Evolutionary conservation across 2,888 invertebrate species (phyloP).

Genomic region (Trichogramma dendrolimi): DNA sequence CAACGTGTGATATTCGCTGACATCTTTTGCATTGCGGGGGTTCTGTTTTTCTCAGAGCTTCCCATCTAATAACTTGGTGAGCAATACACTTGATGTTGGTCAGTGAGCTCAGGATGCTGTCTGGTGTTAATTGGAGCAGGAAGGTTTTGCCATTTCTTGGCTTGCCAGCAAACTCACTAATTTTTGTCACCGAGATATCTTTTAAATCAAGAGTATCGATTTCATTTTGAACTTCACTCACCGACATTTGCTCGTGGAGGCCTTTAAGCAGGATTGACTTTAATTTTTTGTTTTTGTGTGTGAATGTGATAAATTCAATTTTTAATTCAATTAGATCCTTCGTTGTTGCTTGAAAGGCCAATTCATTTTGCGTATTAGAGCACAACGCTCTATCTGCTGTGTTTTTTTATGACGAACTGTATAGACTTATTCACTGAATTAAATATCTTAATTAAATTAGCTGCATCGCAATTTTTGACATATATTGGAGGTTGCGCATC

Average conservation of each 20-base stretch:
- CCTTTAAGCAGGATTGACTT: slow-evolving; percentile 2
- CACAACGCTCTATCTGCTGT: too few species aligned
- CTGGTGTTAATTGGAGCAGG: not conserved
- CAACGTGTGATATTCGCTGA: not conserved
- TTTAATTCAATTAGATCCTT: not conserved
- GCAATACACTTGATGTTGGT: not conserved
- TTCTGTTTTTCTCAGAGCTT: not conserved
- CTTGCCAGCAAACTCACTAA: too few species aligned
- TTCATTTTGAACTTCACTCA: not conserved
- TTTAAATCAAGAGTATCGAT: not conserved
- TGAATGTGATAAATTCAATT: not conserved
- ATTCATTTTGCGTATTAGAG: too few species aligned
- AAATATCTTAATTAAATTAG: too few species aligned
- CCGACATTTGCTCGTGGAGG: not conserved
- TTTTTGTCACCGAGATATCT: not conserved
- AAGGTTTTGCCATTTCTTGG: not conserved
- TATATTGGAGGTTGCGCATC: too few species aligned
- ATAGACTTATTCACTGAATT: too few species aligned
- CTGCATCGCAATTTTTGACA: too few species aligned
- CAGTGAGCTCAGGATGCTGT: not conserved
- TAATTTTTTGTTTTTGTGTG: not conserved
- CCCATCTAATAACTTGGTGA: not conserved
- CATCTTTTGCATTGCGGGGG: slow-evolving; percentile 1
- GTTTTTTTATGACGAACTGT: too few species aligned
- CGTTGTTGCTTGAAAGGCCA: too few species aligned